phyloP scores from a whole-genome alignment of 2,888 invertebrate genomes.

The Taphrorychus bicolor region DNA sequence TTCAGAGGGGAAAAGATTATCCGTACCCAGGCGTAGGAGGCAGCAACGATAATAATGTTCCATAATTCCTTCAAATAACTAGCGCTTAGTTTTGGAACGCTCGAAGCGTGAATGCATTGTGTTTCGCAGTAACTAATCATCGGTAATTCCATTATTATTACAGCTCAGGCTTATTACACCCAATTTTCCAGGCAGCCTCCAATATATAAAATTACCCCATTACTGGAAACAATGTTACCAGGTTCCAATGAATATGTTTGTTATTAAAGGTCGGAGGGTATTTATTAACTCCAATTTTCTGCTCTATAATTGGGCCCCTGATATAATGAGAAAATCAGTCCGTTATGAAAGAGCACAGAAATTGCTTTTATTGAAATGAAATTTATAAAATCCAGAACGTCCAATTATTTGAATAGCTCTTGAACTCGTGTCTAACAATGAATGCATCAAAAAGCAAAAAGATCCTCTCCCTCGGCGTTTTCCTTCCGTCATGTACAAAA shows the following conservation, averaged over 20 bases:
- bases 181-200: not conserved
- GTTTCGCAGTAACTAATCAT: conserved; percentile 2
- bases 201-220: not conserved
- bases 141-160: not conserved
- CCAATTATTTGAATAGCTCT: conserved; percentile 30
- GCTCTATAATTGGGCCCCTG: too few relatives aligned
- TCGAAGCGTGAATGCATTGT: not conserved
- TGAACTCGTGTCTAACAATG: conserved; percentile 33
- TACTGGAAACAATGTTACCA: not conserved
- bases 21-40: not conserved
- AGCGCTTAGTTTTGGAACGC: not conserved
- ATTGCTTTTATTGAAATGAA: conserved; percentile 13
- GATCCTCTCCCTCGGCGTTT: conserved; percentile 30
- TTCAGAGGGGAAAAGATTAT: not conserved
- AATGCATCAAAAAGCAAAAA: conserved; percentile 33
- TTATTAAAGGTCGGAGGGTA: not conserved
- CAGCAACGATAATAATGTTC: not conserved
- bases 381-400: conserved; percentile 16
- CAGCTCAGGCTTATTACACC: not conserved
- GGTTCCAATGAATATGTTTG: not conserved
- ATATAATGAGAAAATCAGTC: too few relatives aligned
- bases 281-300: too few relatives aligned
- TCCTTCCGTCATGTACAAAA: conserved; percentile 29
- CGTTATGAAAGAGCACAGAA: too few relatives aligned
- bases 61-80: not conserved